Base-by-base conservation (phyloP, 2,113 vertebrate genomes). In the Propithecus coquereli region DNA sequence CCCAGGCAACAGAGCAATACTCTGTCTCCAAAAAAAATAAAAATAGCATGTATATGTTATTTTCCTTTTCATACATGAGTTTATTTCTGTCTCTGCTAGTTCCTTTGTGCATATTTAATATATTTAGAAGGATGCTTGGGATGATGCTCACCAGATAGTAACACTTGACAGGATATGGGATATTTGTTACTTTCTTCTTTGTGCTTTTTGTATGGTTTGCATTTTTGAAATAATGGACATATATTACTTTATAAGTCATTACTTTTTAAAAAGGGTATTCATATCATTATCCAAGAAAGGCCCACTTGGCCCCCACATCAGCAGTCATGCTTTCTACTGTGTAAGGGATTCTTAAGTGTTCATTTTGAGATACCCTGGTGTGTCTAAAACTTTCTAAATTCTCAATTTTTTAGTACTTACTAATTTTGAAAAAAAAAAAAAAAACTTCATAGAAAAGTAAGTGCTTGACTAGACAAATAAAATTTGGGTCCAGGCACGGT, bases 181-280 rank as follows among this genome's bases (percentile, higher is more conserved):
- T 73, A 89, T 91, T 76, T 86, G 34, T 92, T 83, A 84, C 57
- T 86, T 94, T 81, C 12, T 68, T 83, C 59, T 86, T 76, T 92
- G 27, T 83, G 45, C 27, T 61, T 92, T 92, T 86, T 57, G 4
- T 93, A 47, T 93, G 77, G 11, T 40, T 94, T 94, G 52, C 40
- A 76, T 90, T 90, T 87, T 96, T 59, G 47, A 63, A 89, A 66
- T 92, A 91, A 59, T 47, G 54, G 73, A 47, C 50, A 71, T 37
- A 47, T 27, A 70, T 71, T 87, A 92, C 66, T 89, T 95, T 47
- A 71, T 54, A 52, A 70, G 5, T 77, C 37, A 61, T n/a, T 85
- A 47, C 22, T 93, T 94, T 96, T 92, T 86, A 27, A 45, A 82
- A 66, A 37, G 79, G 20, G 37, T 68, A 63, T 17, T 91, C 22